These are phyloP conservation scores for Brachionus koreanus DNA, from an alignment of 1,140 invertebrate species.

Conservation along the genomic window DNA sequence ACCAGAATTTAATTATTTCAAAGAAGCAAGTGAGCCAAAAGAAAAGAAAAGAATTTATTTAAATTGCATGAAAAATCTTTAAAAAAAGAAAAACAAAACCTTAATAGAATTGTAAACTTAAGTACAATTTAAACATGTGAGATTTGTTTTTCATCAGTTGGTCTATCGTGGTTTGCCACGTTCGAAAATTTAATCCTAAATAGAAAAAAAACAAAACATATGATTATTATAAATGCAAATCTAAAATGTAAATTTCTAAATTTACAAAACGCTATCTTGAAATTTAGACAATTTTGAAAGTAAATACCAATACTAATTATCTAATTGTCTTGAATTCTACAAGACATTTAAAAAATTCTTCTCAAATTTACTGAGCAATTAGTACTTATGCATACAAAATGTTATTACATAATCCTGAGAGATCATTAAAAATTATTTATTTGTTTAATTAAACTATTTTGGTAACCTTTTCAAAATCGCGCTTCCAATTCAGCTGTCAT, in stretches of 20 bases:
- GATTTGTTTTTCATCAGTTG: not conserved
- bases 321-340: not conserved
- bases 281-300: not conserved
- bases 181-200: not conserved
- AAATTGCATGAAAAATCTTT: not conserved
- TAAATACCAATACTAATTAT: constrained; percentile 12
- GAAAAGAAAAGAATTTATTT: not conserved
- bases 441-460: not conserved
- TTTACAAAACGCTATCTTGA: constrained; percentile 20
- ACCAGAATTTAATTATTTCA: constrained; percentile 9
- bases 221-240: not conserved
- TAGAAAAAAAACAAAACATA: not conserved
- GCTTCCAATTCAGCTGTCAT: not conserved
- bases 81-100: not conserved
- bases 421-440: not conserved
- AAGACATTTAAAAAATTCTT: not conserved
- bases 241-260: constrained; percentile 3
- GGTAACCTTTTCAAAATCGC: not conserved
- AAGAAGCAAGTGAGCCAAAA: not conserved
- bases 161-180: not conserved
- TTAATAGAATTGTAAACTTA: no score
- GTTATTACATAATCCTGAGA: constrained; percentile 4
- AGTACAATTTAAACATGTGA: not conserved
- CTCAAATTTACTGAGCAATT: not conserved
- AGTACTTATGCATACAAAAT: not conserved